A percentile compares a stretch with the other conserved stretches of the same genome.
phyloP scores from a whole-genome alignment of 2,888 invertebrate genomes.

The Dicyrtomina minuta region DNA sequence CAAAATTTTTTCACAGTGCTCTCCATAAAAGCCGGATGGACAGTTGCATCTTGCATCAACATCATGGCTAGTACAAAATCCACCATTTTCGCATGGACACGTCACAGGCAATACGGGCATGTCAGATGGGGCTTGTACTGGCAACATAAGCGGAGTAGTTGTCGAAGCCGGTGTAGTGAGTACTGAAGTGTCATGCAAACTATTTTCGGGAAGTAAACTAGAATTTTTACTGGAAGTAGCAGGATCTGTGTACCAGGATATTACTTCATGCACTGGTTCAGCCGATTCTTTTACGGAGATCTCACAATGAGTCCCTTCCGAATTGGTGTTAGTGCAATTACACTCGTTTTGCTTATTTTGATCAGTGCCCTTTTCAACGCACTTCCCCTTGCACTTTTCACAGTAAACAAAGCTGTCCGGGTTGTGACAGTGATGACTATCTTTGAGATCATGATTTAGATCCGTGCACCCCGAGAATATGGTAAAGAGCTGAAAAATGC shows the following conservation, averaged over 20 bases:
- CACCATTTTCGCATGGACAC: constrained; percentile 68
- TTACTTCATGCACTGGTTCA: constrained; percentile 2
- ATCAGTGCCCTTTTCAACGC: constrained; percentile 30
- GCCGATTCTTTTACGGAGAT: background rate
- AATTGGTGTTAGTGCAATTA: constrained; percentile 32
- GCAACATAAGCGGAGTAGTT: background rate
- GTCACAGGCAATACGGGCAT: constrained; percentile 54
- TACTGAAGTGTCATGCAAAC: background rate
- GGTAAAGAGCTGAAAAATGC: constrained; percentile 34
- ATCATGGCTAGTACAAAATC: constrained; percentile 60
- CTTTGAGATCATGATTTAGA: constrained; percentile 34
- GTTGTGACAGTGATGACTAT: constrained; percentile 41
- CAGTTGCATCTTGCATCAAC: constrained; percentile 65
- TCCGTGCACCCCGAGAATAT: constrained; percentile 41
- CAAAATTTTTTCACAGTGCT: constrained; percentile 5
- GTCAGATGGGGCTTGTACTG: background rate
- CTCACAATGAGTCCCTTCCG: constrained; percentile 8
- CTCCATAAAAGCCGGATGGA: constrained; percentile 62
- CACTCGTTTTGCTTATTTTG: constrained; percentile 38
- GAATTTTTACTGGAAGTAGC: background rate
- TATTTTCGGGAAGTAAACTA: background rate
- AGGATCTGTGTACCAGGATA: constrained; percentile 12
- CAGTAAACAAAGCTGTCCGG: constrained; percentile 45
- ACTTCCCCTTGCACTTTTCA: constrained; percentile 38
- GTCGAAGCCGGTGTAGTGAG: background rate